These are phyloP conservation scores for Diarsia rubi DNA, from an alignment of 2,888 invertebrate species.

Conservation along the genomic window DNA sequence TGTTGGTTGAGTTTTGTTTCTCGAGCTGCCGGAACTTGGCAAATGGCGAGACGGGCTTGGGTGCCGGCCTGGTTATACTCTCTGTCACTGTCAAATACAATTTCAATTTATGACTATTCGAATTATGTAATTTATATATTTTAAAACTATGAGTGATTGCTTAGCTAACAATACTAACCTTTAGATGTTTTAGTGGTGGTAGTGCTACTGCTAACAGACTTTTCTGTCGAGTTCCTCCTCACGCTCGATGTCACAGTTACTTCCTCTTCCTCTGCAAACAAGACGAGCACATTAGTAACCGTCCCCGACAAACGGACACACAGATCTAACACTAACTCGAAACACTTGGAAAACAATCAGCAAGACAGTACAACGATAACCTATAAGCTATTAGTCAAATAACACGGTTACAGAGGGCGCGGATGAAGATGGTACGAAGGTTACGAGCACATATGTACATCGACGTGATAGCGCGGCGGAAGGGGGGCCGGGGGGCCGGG, in stretches of 20 bases:
- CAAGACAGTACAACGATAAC: slow-evolving; percentile 84
- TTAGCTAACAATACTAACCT: slow-evolving; percentile 78
- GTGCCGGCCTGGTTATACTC: slow-evolving; percentile 87
- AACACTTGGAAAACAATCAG: slow-evolving; percentile 84
- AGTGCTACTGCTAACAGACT: slow-evolving; percentile 91
- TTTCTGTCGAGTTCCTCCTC: slow-evolving; percentile 89
- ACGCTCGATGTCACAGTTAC: slow-evolving; percentile 88
- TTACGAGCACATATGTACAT: slow-evolving; percentile 84
- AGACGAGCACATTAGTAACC: slow-evolving; percentile 39
- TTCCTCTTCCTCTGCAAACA: slow-evolving; percentile 86
- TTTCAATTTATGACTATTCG: too few relatives aligned
- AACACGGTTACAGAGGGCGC: slow-evolving; percentile 86
- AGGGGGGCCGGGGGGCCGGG: slow-evolving; percentile 64
- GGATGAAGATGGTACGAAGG: slow-evolving; percentile 80
- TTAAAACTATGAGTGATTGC: background rate
- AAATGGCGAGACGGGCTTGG: slow-evolving; percentile 95
- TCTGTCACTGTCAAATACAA: slow-evolving; percentile 87
- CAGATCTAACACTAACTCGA: slow-evolving; percentile 72
- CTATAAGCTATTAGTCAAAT: slow-evolving; percentile 89
- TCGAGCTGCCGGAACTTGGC: slow-evolving; percentile 98
- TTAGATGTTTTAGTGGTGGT: slow-evolving; percentile 91
- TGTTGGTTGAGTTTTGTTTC: slow-evolving; percentile 95
- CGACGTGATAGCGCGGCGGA: slow-evolving; percentile 74
- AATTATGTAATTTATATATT: background rate
- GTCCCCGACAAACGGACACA: slow-evolving; percentile 2